Percentiles rank a stretch among this genome's conserved stretches.
phyloP scores from a whole-genome alignment of 2,113 vertebrate species.

The Esox niger region DNA sequence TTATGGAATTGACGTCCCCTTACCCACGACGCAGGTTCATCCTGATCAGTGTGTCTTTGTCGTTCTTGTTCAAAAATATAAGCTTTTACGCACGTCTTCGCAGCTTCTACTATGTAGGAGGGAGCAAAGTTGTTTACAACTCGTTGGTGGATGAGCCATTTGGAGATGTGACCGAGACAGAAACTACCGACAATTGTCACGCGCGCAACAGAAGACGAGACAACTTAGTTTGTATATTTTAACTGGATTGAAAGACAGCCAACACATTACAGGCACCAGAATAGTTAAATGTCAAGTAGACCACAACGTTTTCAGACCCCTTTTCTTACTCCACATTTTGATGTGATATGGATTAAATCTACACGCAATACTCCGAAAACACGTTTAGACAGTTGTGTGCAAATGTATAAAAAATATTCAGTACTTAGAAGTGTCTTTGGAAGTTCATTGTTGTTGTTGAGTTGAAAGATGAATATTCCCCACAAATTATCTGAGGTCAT shows the following conservation, averaged over 20 bases:
- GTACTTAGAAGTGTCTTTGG: no score
- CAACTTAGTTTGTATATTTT: not conserved
- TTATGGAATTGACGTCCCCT: conserved; percentile 48
- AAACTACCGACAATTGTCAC: not conserved
- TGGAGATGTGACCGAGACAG: not conserved
- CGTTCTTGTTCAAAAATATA: not conserved
- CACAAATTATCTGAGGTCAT: no score
- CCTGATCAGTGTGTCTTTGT: not conserved
- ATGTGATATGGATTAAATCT: no score
- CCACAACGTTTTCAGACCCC: no score
- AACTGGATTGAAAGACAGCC: not conserved
- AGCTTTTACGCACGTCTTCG: not conserved
- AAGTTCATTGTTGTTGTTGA: no score
- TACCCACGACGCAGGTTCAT: conserved; percentile 40
- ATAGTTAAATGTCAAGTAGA: not conserved
- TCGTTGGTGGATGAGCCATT: not conserved
- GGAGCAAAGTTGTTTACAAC: not conserved
- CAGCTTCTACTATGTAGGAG: not conserved
- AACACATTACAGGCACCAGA: not conserved
- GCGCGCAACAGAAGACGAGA: not conserved
- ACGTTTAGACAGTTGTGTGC: no score
- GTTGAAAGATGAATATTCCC: no score
- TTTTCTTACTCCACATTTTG: no score
- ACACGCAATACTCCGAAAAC: no score
- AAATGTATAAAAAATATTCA: no score